These are phyloP conservation scores for Galeopterus variegatus DNA, from an alignment of 2,113 vertebrate genomes.

Conservation along the genomic window DNA sequence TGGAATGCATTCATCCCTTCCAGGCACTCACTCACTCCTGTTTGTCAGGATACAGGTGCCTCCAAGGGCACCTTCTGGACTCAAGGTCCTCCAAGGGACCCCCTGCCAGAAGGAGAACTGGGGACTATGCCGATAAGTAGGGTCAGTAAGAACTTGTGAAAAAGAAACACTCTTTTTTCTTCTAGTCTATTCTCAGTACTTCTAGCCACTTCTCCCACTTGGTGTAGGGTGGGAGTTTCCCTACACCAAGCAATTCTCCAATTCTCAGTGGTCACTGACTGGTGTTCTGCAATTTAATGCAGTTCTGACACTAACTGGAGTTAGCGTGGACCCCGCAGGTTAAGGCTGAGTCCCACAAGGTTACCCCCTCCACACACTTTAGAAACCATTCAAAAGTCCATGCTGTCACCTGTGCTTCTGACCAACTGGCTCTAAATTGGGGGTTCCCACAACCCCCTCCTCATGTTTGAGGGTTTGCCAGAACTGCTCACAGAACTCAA, in stretches of 20 bases:
- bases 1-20: background rate
- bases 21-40: background rate
- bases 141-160: background rate
- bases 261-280: background rate
- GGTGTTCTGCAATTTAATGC: background rate
- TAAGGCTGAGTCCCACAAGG: background rate
- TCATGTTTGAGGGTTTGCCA: background rate
- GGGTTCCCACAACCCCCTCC: background rate
- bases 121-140: background rate
- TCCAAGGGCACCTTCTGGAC: background rate
- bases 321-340: background rate
- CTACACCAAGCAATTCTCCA: background rate
- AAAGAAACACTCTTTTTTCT: background rate
- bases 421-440: background rate
- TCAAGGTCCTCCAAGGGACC: background rate
- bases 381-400: background rate
- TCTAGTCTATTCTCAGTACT: background rate
- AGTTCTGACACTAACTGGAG: background rate
- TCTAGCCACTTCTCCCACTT: background rate
- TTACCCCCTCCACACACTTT: background rate
- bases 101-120: background rate
- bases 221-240: background rate
- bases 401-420: background rate
- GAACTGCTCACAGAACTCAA: background rate
- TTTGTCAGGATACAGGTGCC: background rate